Conservation (phyloP, 2,888 invertebrate genomes). For the Myopa tessellatipennis region DNA sequence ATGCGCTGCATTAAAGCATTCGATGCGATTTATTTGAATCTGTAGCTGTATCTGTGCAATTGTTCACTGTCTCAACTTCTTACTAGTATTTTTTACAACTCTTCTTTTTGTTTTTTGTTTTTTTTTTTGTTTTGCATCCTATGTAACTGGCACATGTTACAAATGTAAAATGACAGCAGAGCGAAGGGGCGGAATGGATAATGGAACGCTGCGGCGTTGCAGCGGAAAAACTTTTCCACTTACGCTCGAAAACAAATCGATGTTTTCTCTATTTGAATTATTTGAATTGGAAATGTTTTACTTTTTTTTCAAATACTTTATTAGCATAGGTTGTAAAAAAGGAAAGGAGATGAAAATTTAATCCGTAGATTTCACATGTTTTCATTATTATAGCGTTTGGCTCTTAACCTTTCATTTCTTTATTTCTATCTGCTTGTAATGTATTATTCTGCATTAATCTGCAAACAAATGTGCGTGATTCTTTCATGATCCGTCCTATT, state of each 20-base stretch:
- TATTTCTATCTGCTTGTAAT: too few relatives aligned
- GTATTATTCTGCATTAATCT: too few relatives aligned
- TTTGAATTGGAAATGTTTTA: slow-evolving; percentile 11
- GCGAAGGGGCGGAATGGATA: background rate
- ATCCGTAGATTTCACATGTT: too few relatives aligned
- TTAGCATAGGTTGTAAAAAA: background rate
- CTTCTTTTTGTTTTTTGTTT: background rate
- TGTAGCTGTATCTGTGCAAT: slow-evolving; percentile 35
- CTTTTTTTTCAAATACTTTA: slow-evolving; percentile 6
- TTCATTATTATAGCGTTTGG: too few relatives aligned
- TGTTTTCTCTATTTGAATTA: slow-evolving; percentile 29
- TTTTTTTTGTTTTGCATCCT: background rate
- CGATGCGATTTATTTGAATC: slow-evolving; percentile 37
- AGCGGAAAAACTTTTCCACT: slow-evolving; percentile 30
- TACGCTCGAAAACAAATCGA: slow-evolving; percentile 33
- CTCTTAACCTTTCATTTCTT: too few relatives aligned
- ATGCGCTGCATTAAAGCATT: slow-evolving; percentile 38
- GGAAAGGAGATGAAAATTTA: too few relatives aligned
- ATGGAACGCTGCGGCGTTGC: slow-evolving; percentile 3
- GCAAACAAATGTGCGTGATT: too few relatives aligned
- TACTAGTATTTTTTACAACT: background rate
- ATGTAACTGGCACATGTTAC: background rate
- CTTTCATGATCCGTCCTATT: too few relatives aligned
- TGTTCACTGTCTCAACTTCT: slow-evolving; percentile 30
- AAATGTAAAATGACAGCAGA: background rate